Percentiles rank a stretch among this genome's conserved stretches.
These are phyloP conservation scores for Melanotaenia maccullochi DNA, from an alignment of 2,797 vertebrate genomes.

Conservation along the genomic window DNA sequence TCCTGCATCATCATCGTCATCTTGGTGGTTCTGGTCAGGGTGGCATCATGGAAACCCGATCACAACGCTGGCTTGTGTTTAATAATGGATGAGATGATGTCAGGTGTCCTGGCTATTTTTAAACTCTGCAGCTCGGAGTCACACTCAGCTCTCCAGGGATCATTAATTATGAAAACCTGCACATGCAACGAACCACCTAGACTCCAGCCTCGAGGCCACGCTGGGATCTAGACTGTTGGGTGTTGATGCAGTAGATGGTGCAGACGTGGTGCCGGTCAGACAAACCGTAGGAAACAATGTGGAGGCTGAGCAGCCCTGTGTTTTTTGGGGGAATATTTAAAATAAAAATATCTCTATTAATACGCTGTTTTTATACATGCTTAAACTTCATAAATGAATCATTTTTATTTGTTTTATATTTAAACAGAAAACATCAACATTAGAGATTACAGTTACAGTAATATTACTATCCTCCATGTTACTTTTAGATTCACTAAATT, in stretches of 20 bases:
- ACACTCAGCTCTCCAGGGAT: conserved; percentile 39
- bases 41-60: conserved; percentile 66
- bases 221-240: not conserved
- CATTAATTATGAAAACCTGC: conserved; percentile 68
- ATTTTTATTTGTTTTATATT: too few species aligned
- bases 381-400: too few species aligned
- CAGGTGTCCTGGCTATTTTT: conserved; percentile 80
- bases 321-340: conserved; percentile 24
- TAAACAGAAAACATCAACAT: too few species aligned
- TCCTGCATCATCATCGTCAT: too few species aligned
- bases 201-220: conserved; percentile 10
- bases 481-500: too few species aligned
- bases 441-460: too few species aligned
- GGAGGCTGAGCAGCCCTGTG: conserved; percentile 44
- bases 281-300: conserved; percentile 54
- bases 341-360: too few species aligned
- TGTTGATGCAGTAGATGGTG: conserved; percentile 12
- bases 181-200: conserved; percentile 45
- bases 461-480: too few species aligned
- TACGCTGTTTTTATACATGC: too few species aligned
- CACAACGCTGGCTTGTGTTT: conserved; percentile 62
- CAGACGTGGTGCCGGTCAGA: conserved; percentile 32
- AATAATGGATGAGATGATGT: conserved; percentile 79
- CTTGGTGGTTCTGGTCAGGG: conserved; percentile 24
- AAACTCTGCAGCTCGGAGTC: conserved; percentile 60